Evolutionary conservation across 2,113 vertebrate species (phyloP).

Genomic region (Columba livia): DNA sequence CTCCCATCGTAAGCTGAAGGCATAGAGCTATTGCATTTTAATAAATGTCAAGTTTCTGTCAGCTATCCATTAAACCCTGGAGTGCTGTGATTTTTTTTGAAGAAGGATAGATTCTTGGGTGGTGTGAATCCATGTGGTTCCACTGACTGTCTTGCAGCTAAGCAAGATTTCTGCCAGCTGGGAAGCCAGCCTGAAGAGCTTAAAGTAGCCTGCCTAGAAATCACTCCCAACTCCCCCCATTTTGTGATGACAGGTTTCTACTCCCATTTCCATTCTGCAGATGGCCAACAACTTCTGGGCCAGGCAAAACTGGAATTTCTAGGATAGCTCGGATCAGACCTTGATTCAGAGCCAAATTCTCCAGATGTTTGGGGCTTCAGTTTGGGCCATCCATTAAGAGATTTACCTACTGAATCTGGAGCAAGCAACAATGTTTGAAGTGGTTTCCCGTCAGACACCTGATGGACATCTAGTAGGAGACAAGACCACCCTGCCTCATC

Average conservation of each 20-base stretch:
- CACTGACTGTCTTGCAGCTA: neutral
- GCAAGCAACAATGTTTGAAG: neutral
- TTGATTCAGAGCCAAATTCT: constrained; percentile 14
- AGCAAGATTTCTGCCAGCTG: neutral
- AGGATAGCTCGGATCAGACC: neutral
- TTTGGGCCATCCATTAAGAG: neutral
- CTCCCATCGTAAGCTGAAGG: neutral
- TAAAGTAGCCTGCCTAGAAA: constrained; percentile 11
- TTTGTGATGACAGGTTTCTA: constrained; percentile 20
- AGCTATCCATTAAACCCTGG: neutral
- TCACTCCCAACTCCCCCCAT: neutral
- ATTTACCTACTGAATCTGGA: neutral
- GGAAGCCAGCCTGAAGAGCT: neutral
- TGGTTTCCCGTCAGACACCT: neutral
- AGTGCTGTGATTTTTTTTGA: neutral
- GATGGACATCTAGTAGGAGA: neutral
- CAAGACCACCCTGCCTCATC: neutral
- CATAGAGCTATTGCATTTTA: neutral
- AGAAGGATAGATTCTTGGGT: neutral
- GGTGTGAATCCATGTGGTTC: neutral
- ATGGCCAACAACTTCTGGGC: neutral
- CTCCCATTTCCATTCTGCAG: constrained; percentile 26
- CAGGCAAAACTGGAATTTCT: constrained; percentile 41
- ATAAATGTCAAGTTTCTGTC: neutral
- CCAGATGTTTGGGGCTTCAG: neutral